Evolutionary conservation across 2,888 invertebrate species (phyloP).

Genomic region (Tigriopus californicus): DNA sequence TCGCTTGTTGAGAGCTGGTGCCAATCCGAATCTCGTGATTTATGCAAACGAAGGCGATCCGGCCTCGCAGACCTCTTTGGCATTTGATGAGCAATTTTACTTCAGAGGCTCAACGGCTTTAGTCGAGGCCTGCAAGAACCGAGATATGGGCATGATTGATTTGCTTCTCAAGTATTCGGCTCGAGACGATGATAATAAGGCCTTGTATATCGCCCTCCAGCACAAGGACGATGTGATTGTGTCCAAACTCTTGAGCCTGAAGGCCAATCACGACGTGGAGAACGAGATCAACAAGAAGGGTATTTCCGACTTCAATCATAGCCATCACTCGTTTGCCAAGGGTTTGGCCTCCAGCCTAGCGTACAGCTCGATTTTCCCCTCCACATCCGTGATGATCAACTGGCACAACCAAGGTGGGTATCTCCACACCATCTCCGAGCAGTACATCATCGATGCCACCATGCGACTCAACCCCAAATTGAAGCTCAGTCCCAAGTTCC

Average conservation of each 20-base stretch:
- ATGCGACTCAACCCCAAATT: conserved; percentile 65
- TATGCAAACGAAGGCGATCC: conserved; percentile 28
- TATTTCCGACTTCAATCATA: conserved; percentile 34
- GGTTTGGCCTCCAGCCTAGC: conserved; percentile 26
- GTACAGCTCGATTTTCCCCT: conserved; percentile 52
- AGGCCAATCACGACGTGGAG: conserved; percentile 77
- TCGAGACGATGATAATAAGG: conserved; percentile 63
- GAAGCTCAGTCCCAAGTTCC: conserved; percentile 43
- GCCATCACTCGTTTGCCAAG: conserved; percentile 35
- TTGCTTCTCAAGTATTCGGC: conserved; percentile 60
- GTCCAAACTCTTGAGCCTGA: conserved; percentile 62
- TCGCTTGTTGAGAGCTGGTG: conserved; percentile 51
- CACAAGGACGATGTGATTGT: conserved; percentile 54
- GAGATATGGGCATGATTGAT: conserved; percentile 51
- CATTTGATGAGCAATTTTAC: not conserved
- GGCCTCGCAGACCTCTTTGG: not conserved
- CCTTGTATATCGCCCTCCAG: conserved; percentile 52
- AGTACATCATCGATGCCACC: conserved; percentile 68
- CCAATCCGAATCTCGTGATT: conserved; percentile 56
- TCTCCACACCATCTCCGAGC: conserved; percentile 33
- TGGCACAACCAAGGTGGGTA: conserved; percentile 64
- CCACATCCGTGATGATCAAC: conserved; percentile 59
- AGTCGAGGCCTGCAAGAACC: conserved; percentile 46
- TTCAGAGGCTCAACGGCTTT: conserved; percentile 34
- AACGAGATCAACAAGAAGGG: conserved; percentile 76